These are phyloP conservation scores for Nannoperca australis DNA, from an alignment of 2,797 vertebrate genomes.

Conservation along the genomic window DNA sequence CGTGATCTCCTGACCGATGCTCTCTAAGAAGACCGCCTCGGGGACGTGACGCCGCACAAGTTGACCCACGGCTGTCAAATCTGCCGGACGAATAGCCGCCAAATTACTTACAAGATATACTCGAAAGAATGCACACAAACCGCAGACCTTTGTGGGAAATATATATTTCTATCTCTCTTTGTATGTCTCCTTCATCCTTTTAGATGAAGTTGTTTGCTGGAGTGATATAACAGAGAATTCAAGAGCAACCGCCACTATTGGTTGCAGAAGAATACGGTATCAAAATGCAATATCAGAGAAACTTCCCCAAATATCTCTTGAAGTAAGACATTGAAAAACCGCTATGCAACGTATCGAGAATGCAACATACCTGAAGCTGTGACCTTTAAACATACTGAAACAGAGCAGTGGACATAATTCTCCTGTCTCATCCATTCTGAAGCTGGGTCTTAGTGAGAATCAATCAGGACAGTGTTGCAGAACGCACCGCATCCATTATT, in stretches of 20 bases:
- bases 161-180: neutral
- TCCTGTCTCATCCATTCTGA: constrained; percentile 65
- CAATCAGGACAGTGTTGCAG: constrained; percentile 77
- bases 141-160: neutral
- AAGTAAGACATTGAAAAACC: neutral
- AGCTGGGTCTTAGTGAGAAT: constrained; percentile 67
- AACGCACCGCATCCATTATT: constrained; percentile 78
- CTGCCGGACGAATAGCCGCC: constrained; percentile 45
- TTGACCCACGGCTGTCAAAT: constrained; percentile 72
- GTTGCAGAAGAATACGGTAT: constrained; percentile 4
- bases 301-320: neutral
- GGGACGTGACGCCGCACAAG: constrained; percentile 91
- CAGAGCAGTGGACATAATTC: constrained; percentile 70
- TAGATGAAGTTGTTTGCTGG: neutral
- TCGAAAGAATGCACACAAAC: neutral
- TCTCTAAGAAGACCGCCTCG: constrained; percentile 92
- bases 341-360: constrained; percentile 7
- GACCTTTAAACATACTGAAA: constrained; percentile 70
- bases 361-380: constrained; percentile 41
- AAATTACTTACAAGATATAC: constrained; percentile 10
- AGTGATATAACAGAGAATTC: neutral
- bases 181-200: neutral
- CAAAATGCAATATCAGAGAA: neutral
- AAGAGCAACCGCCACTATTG: neutral
- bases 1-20: constrained; percentile 95